A percentile compares a stretch with the other conserved stretches of the same genome.
phyloP scores from a whole-genome alignment of 2,113 vertebrate genomes.

The Anguilla japonica region DNA sequence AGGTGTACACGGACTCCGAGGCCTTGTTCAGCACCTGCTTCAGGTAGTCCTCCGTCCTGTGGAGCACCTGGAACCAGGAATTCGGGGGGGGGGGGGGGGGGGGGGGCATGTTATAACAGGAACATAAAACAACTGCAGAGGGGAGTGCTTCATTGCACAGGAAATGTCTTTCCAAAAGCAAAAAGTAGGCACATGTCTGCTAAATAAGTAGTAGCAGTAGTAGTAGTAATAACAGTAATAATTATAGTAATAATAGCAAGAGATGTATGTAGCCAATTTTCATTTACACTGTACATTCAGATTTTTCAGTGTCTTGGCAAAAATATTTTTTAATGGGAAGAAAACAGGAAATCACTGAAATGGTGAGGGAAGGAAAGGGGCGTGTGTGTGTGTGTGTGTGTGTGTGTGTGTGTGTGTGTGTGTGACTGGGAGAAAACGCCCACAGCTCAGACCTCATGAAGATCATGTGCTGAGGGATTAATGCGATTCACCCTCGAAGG shows the following conservation, averaged over 20 bases:
- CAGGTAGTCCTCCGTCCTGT: constrained; percentile 91
- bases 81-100: not conserved
- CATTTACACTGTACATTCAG: not conserved
- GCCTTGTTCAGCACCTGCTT: constrained; percentile 89
- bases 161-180: not conserved
- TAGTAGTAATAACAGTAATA: too few species aligned
- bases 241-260: not conserved
- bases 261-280: not conserved
- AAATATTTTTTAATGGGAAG: not conserved
- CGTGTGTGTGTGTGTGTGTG: not conserved
- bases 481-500: constrained; percentile 27
- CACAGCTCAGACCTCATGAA: constrained; percentile 45
- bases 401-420: not conserved
- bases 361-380: too few species aligned
- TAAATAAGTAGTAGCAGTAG: too few species aligned
- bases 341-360: not conserved
- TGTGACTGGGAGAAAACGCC: not conserved
- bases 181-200: not conserved
- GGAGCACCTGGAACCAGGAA: constrained; percentile 77
- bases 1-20: constrained; percentile 83
- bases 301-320: not conserved
- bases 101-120: not conserved
- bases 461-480: constrained; percentile 58
- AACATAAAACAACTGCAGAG: not conserved
- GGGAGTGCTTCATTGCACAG: not conserved